Evolutionary conservation across 2,113 vertebrate species (phyloP).

Genomic region (Oreochromis tanganicae): DNA sequence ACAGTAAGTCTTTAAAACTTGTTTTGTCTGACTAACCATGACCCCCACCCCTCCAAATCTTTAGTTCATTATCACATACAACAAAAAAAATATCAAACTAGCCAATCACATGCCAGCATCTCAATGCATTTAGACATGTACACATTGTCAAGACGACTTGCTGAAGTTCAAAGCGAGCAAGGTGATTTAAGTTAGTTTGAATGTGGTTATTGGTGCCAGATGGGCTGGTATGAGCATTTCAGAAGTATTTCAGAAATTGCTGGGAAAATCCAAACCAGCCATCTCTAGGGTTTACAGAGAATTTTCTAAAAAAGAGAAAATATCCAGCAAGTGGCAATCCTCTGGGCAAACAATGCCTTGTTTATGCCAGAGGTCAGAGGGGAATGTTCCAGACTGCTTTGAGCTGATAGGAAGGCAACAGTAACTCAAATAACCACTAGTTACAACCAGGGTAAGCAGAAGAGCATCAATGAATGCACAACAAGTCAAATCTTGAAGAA

Average conservation of each 20-base stretch:
- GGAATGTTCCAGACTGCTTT: neutral
- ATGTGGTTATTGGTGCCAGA: neutral
- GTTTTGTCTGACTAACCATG: neutral
- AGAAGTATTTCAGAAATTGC: neutral
- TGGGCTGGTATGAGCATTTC: neutral
- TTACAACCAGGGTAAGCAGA: neutral
- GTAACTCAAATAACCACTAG: neutral
- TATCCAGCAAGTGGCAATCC: neutral
- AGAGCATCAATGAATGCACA: neutral
- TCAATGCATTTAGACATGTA: neutral
- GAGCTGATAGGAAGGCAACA: neutral
- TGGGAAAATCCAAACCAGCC: neutral
- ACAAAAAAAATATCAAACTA: neutral
- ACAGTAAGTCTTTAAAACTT: neutral
- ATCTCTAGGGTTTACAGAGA: neutral
- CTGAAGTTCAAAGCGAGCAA: neutral
- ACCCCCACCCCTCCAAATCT: neutral
- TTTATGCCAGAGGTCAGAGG: neutral
- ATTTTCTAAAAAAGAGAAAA: neutral
- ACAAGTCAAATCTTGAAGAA: neutral
- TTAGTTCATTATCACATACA: neutral
- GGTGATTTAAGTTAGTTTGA: neutral
- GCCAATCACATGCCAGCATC: neutral
- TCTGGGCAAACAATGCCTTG: neutral
- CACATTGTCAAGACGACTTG: neutral